Conservation (phyloP, 2,888 invertebrate genomes). For the Chirona hameri region DNA sequence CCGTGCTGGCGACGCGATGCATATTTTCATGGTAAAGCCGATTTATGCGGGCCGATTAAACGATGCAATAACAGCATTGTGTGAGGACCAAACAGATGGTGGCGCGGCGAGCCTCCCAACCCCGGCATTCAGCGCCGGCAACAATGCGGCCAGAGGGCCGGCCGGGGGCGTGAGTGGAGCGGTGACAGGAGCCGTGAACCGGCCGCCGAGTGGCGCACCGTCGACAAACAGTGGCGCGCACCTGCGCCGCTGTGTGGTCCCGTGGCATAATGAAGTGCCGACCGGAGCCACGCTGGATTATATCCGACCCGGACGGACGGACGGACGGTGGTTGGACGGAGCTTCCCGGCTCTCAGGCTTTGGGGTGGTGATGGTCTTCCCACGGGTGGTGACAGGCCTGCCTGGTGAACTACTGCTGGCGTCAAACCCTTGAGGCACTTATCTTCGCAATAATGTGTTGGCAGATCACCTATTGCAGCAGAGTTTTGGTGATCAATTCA, state of each 20-base stretch:
- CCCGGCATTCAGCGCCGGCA: neutral
- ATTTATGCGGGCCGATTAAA: slow-evolving; percentile 8
- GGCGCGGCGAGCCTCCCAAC: neutral
- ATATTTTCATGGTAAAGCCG: slow-evolving; percentile 5
- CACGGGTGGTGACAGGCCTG: no score
- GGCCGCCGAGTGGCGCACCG: neutral
- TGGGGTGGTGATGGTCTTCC: no score
- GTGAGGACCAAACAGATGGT: neutral
- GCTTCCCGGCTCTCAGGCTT: no score
- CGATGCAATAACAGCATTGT: slow-evolving; percentile 27
- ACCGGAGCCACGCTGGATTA: neutral
- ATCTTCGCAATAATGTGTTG: no score
- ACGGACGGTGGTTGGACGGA: no score
- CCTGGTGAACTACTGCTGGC: no score
- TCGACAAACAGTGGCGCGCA: slow-evolving; percentile 2
- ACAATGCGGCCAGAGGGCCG: neutral
- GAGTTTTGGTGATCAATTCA: no score
- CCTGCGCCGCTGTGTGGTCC: neutral
- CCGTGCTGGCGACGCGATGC: neutral
- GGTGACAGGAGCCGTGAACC: neutral
- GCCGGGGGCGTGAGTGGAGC: neutral
- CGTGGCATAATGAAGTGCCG: neutral
- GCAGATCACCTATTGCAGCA: no score
- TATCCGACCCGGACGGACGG: no score
- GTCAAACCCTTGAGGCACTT: no score